Conservation (phyloP, 35 echinoderm and acorn worm species). For the Amphiura filiformis region DNA sequence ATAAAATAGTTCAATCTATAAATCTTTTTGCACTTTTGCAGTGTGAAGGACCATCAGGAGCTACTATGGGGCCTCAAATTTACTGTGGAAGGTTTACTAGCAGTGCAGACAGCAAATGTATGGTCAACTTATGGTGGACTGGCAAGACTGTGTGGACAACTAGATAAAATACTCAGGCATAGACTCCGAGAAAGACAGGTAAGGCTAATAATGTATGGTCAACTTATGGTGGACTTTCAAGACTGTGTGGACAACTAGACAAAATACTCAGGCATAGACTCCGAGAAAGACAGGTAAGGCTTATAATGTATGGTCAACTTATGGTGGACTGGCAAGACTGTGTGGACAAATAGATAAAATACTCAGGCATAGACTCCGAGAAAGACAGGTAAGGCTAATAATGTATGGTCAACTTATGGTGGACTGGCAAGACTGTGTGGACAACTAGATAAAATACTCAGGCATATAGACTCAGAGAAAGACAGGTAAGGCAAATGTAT, state of each 20-base stretch:
- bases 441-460: slow-evolving; percentile 51
- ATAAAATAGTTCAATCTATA: neutral
- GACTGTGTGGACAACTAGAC: too few species aligned
- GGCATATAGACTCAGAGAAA: slow-evolving; percentile 21
- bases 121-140: slow-evolving; percentile 56
- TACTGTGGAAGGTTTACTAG: slow-evolving; percentile 55
- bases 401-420: slow-evolving; percentile 47
- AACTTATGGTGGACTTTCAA: too few species aligned
- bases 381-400: neutral
- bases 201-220: neutral
- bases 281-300: too few species aligned
- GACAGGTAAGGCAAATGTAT: neutral
- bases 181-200: neutral
- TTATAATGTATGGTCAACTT: slow-evolving; percentile 26
- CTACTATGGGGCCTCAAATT: slow-evolving; percentile 54
- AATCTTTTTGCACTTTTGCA: neutral
- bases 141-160: slow-evolving; percentile 39
- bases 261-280: too few species aligned
- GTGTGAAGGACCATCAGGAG: slow-evolving; percentile 45
- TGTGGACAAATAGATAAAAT: slow-evolving; percentile 49
- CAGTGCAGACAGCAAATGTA: slow-evolving; percentile 54
- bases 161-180: slow-evolving; percentile 48
- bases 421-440: slow-evolving; percentile 46
- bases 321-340: slow-evolving; percentile 58
- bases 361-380: slow-evolving; percentile 20